Conservation (phyloP, 2,113 vertebrate species). For the Eudyptes chrysolophus region DNA sequence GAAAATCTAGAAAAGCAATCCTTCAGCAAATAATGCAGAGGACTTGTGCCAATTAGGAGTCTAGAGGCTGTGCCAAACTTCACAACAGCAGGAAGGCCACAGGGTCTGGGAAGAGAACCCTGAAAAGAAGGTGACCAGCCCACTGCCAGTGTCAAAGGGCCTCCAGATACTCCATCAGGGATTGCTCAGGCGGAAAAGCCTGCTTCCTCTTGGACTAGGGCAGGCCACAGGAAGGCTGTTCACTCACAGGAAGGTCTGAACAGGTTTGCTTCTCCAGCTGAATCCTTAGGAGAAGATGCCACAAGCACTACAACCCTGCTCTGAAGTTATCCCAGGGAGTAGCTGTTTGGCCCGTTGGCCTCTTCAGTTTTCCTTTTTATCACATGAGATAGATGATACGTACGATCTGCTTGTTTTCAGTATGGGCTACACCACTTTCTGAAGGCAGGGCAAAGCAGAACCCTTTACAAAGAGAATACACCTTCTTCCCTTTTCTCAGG, state of each 20-base stretch:
- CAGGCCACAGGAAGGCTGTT: neutral
- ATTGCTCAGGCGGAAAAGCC: neutral
- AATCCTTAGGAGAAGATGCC: neutral
- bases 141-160: neutral
- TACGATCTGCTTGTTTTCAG: neutral
- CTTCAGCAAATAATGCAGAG: neutral
- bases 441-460: neutral
- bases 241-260: neutral
- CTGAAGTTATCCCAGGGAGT: neutral
- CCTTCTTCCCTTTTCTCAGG: neutral
- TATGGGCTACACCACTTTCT: neutral
- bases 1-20: neutral
- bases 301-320: neutral
- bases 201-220: neutral
- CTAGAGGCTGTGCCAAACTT: neutral
- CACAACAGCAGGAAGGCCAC: neutral
- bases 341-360: neutral
- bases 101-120: neutral
- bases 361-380: neutral
- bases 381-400: fast-evolving
- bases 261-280: neutral
- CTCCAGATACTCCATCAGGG: neutral
- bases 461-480: neutral
- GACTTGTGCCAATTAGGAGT: neutral
- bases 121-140: neutral